phyloP scores from a whole-genome alignment of 2,797 vertebrate genomes.

The Masticophis lateralis region DNA sequence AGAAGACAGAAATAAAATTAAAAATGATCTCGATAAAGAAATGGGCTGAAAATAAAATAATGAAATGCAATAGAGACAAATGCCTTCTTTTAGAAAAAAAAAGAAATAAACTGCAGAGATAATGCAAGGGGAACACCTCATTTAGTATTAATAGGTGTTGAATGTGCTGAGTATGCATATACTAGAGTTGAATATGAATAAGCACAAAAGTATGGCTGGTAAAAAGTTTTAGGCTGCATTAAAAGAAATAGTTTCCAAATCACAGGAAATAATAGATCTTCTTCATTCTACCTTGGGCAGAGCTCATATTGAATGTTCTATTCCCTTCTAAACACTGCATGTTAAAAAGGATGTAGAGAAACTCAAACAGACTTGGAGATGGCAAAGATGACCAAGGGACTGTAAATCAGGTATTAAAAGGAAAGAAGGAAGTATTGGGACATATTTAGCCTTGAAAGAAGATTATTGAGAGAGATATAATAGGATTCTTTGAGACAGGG shows the following conservation, averaged over 20 bases:
- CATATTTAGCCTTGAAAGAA: neutral
- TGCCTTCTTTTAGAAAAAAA: neutral
- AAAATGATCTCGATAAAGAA: neutral
- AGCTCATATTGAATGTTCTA: neutral
- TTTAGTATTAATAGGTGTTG: neutral
- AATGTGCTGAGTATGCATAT: neutral
- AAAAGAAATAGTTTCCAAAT: neutral
- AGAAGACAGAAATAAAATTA: neutral
- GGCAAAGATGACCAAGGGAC: neutral
- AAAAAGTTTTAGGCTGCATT: neutral
- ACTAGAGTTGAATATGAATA: neutral
- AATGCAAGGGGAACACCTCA: neutral
- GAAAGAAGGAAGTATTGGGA: neutral
- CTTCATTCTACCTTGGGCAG: neutral
- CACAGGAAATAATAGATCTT: neutral
- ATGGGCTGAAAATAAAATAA: neutral
- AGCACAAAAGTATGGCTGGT: neutral
- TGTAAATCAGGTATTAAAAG: neutral
- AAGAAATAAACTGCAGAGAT: neutral
- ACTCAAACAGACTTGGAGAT: neutral
- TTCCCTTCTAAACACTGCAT: neutral
- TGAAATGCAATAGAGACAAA: neutral
- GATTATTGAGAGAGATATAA: neutral
- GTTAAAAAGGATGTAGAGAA: neutral
- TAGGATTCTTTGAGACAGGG: neutral